Base-by-base conservation (phyloP, 1,140 invertebrate species). In the Solen grandis region DNA sequence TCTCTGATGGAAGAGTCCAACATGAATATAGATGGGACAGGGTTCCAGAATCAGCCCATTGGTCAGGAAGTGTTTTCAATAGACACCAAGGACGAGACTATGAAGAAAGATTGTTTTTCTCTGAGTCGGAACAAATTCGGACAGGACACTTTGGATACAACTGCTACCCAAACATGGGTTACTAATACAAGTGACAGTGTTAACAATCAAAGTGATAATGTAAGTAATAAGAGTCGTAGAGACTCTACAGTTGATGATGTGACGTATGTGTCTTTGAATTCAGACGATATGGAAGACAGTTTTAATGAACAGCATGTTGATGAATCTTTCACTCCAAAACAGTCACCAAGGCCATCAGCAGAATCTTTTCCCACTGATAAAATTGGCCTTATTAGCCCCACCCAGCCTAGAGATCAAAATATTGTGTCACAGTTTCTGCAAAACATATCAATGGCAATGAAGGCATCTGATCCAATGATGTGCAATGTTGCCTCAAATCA, bases 341-440 rank as follows among this genome's bases (percentile, higher is more conserved):
- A n/a, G n/a, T n/a, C n/a, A n/a, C n/a, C n/a, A n/a, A n/a, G n/a
- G n/a, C n/a, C n/a, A n/a, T n/a, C n/a, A n/a, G n/a, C n/a, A n/a
- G n/a, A n/a, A n/a, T n/a, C n/a, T n/a, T n/a, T n/a, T n/a, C n/a
- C n/a, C n/a, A n/a, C n/a, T n/a, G n/a, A n/a, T n/a, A n/a, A n/a
- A n/a, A n/a, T n/a, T n/a, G n/a, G n/a, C n/a, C n/a, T n/a, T n/a
- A n/a, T n/a, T n/a, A n/a, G n/a, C n/a, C n/a, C n/a, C n/a, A n/a
- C n/a, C n/a, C 46, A 13, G n/a, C 46, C 13, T 14, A 50, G 46
- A 14, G 46, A 13, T 50, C 13, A n/a, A 19, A 76, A 36, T 55
- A 46, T 76, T 76, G 74, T 76, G 36, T 66, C 74, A 29, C 74
- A 76, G 50, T 76, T 76, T 27, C 59, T 76, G 16, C 74, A 76